Evolutionary conservation across 1,140 invertebrate species (phyloP), one percentile per base, ranked within the genome.

Genomic region (Tetranychus urticae): DNA sequence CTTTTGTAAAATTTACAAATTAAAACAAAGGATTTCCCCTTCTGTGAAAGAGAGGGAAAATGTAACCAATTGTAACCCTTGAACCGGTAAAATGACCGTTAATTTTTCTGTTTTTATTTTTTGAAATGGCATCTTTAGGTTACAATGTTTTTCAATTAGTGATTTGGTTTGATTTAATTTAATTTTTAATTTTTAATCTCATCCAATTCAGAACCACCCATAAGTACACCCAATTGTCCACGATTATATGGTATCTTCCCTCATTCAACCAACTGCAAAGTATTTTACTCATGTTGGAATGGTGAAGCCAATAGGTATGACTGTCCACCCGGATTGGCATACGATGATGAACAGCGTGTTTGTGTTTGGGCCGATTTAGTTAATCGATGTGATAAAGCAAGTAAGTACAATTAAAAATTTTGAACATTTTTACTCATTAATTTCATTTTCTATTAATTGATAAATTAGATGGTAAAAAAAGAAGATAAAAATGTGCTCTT

Each of bases 281-380:
- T 86, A 2, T 93, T 92, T 82, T 92, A 87, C 84, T 90, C 88
- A 72, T 93, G 89, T 74, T 91, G 88, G 87, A 89, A 89, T 73
- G 89, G 88, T 50, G 88, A 91, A 72, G 82, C 87, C 10, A 88
- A 35, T n/a, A 81, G 84, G 66, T 93, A 92, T 71, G 86, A 90
- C 71, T 93, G 89, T 77, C 88, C 87, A 67, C 87, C 88, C 66
- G 89, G 89, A 68, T 75, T 93, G 7, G 88, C 88, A 65, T 93
- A 92, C 74, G 88, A 92, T 76, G 46, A 56, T 46, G 67, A 69
- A 48, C 68, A 69, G 37, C 61, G 68, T 10, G 68, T 69, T 31
- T 69, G 68, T 60, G 68, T 69, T 23, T 80, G 85, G 63, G 86
- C 88, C 72, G 82, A 87, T 47, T 80, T 87, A 62, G 88, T 92